Percentiles rank a stretch among this genome's conserved stretches.
Conservation (phyloP, 2,113 vertebrate species). For the Anolis sagrei region DNA sequence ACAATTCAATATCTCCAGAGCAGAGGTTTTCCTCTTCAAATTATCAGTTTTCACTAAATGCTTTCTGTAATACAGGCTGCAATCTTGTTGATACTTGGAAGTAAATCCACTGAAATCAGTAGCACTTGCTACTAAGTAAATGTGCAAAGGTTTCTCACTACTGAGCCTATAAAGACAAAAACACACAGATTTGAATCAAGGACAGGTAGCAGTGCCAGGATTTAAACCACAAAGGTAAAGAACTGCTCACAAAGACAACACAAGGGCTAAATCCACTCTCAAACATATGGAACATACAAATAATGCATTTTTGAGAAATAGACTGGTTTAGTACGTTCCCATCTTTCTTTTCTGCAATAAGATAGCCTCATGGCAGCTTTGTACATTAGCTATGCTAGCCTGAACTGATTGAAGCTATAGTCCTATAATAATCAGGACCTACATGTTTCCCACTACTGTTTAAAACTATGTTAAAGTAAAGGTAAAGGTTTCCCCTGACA, state of each 20-base stretch:
- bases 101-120: neutral
- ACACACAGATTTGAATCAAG: slow-evolving; percentile 3
- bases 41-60: neutral
- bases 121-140: neutral
- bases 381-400: too few species aligned
- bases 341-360: neutral
- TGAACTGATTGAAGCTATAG: too few species aligned
- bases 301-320: neutral
- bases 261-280: neutral
- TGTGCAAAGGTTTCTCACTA: neutral
- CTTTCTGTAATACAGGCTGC: neutral
- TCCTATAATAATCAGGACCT: too few species aligned
- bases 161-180: neutral
- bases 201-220: neutral
- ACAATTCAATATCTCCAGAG: neutral
- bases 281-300: neutral
- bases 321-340: neutral
- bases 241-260: neutral
- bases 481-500: too few species aligned
- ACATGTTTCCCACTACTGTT: too few species aligned
- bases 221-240: slow-evolving; percentile 17
- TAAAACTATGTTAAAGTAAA: neutral
- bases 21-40: neutral
- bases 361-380: neutral
- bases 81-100: neutral